phyloP scores from a whole-genome alignment of 1,140 invertebrate genomes.

The Diplogasteroides magnus region DNA sequence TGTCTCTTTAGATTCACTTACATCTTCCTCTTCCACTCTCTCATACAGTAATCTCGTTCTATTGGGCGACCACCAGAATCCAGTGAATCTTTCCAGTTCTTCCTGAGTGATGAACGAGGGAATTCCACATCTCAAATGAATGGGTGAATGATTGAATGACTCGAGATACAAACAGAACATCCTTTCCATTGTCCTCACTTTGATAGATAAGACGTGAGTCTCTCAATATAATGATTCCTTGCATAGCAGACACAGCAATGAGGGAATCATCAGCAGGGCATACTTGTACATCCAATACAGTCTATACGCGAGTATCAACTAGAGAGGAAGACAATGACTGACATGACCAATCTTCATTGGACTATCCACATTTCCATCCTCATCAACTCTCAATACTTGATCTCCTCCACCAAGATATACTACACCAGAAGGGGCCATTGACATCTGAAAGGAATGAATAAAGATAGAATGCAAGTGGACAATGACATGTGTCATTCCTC shows the following conservation, averaged over 20 bases:
- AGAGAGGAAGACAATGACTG: too few relatives aligned
- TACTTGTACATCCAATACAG: neutral
- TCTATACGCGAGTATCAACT: too few relatives aligned
- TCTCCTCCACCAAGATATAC: neutral
- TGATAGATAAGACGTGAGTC: too few relatives aligned
- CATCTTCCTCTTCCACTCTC: constrained; percentile 22
- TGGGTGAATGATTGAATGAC: too few relatives aligned
- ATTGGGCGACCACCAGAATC: constrained; percentile 93
- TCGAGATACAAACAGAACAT: too few relatives aligned
- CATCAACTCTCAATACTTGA: neutral
- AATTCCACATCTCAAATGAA: constrained; percentile 65
- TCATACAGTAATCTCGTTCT: constrained; percentile 39
- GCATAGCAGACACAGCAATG: neutral
- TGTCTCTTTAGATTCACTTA: neutral
- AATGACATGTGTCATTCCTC: neutral
- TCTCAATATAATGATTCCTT: neutral
- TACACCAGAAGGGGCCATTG: neutral
- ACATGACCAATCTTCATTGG: too few relatives aligned
- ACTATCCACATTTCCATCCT: too few relatives aligned
- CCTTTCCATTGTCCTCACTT: too few relatives aligned
- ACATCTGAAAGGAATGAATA: neutral
- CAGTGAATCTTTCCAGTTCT: constrained; percentile 89
- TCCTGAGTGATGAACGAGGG: constrained; percentile 97
- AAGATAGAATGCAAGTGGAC: neutral
- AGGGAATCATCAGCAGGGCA: neutral